Evolutionary conservation across 2,888 invertebrate species (phyloP).

Genomic region (Anodontia alba): DNA sequence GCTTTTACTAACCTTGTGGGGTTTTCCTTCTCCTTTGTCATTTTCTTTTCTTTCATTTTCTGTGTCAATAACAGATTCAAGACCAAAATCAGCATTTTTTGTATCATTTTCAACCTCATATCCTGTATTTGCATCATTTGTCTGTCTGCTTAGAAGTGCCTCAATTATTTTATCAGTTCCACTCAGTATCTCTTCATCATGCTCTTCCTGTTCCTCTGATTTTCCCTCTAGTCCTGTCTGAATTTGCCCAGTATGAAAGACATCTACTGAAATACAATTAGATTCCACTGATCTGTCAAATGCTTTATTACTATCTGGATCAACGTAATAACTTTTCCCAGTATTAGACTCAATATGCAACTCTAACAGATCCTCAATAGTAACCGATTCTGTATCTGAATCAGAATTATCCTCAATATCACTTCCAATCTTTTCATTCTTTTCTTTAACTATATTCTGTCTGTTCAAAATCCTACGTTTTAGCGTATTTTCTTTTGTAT

Average conservation of each 20-base stretch:
- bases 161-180: conserved; percentile 4
- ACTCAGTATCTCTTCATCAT: background rate
- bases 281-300: background rate
- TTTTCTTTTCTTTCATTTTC: background rate
- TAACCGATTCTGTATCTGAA: background rate
- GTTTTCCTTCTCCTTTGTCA: background rate
- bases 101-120: background rate
- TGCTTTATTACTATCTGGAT: background rate
- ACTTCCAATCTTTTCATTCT: background rate
- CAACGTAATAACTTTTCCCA: background rate
- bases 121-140: background rate
- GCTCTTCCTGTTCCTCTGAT: background rate
- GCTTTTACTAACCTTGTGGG: background rate
- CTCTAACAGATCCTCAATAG: background rate
- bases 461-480: conserved; percentile 8
- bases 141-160: background rate
- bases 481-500: conserved; percentile 7
- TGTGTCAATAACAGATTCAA: background rate
- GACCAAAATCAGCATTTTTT: background rate
- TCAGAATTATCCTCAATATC: background rate
- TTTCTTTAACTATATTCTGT: conserved; percentile 1
- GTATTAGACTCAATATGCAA: background rate
- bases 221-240: background rate
- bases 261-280: background rate
- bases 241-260: background rate